Evolutionary conservation across 2,113 vertebrate genomes (phyloP), one percentile per base, ranked within the genome.

Genomic region (Marcusenius ussheri): DNA sequence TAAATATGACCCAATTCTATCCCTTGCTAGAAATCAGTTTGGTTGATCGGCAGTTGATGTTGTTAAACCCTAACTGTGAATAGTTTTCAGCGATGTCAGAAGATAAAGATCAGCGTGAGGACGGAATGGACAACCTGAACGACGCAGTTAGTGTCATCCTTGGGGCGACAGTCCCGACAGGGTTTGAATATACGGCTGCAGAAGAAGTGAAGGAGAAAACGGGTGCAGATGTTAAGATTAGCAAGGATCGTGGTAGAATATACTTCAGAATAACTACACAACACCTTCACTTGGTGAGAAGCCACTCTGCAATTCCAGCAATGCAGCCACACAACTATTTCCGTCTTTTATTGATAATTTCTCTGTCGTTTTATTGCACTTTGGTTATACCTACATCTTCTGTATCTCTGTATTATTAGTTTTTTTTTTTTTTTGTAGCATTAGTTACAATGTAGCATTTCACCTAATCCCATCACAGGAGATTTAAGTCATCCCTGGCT

Each of bases 141-240:
- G 85, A 87, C 45, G 24, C 49, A 35, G 50, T 96, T 35, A 91
- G 86, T 0, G 95, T 97, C 90, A 97, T 95, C 39, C 93, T 99
- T 77, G 98, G 98, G 90, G 98, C 98, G 10, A 99, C 98, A 0
- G 98, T 99, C 39, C 98, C 98, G 24, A 99, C 98, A 3, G 98
- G 98, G 0, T 99, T 99, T 91, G 98, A 99, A 92, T 94, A 94
- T 90, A 97, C 97, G 50, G 98, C 98, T 50, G 97, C 97, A 17
- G 98, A 97, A 58, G 98, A 99, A 95, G 97, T 99, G 90, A 94
- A 95, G 89, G 98, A 99, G 93, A 99, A 99, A 91, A 95, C 99
- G 35, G 96, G 96, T 13, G 96, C 96, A 1, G 93, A 92, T 27
- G 95, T 95, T 89, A 95, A 92, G 90, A 96, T 99, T 91, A 98